Evolutionary conservation across 2,888 invertebrate genomes (phyloP).

Genomic region (Apamea monoglypha): DNA sequence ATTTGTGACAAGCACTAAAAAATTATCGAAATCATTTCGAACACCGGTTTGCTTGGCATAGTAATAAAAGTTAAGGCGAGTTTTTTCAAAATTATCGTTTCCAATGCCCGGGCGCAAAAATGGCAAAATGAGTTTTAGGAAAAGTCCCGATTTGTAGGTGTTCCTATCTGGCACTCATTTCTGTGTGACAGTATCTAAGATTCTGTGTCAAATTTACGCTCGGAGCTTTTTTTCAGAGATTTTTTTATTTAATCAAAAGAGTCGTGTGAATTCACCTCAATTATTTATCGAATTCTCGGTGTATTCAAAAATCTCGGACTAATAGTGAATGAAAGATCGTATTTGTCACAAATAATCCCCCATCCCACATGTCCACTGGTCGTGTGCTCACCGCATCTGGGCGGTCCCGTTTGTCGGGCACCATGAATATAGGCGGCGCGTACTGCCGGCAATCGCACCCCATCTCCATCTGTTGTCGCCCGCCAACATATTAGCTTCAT

Average conservation of each 20-base stretch:
- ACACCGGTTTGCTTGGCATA: not conserved
- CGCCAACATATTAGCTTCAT: constrained; percentile 34
- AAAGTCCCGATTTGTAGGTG: not conserved
- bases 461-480: constrained; percentile 84
- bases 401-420: constrained; percentile 86
- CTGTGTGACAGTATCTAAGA: not conserved
- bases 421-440: constrained; percentile 85
- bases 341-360: constrained; percentile 55
- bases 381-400: constrained; percentile 83
- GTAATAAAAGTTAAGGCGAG: not conserved
- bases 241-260: not conserved
- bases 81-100: not conserved
- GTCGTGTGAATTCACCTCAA: too few relatives aligned
- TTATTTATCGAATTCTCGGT: not conserved
- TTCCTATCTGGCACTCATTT: not conserved
- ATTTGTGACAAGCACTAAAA: constrained; percentile 38
- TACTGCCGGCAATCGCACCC: constrained; percentile 87
- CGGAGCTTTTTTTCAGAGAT: not conserved
- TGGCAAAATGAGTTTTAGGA: not conserved
- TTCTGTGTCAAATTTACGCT: not conserved
- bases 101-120: not conserved
- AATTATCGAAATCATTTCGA: not conserved
- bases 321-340: not conserved
- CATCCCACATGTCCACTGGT: constrained; percentile 20
- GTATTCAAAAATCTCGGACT: not conserved